Percentiles rank a stretch among this genome's conserved stretches.
phyloP scores from a whole-genome alignment of 2,888 invertebrate species.

The Phoenoteleia sp. region DNA sequence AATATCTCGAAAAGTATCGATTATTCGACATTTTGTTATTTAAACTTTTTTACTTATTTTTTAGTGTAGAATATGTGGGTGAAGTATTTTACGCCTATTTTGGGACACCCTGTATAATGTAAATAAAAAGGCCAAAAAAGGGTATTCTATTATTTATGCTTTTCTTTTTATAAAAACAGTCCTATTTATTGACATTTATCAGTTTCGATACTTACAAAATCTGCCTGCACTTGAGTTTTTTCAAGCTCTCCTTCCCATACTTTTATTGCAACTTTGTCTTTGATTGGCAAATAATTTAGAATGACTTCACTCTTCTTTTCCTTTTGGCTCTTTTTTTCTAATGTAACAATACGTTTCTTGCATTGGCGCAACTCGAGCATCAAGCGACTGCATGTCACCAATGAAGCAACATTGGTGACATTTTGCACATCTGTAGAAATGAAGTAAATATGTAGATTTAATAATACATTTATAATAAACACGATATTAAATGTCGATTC shows the following conservation, averaged over 20 bases:
- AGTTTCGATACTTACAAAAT: slow-evolving; percentile 1
- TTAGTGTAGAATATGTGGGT: too few species aligned
- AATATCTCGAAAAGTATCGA: too few species aligned
- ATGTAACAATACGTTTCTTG: background rate
- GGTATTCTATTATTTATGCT: too few species aligned
- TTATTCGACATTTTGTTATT: too few species aligned
- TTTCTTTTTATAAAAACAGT: background rate
- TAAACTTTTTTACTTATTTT: too few species aligned
- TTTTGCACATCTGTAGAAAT: slow-evolving; percentile 11
- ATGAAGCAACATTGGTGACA: slow-evolving; percentile 4
- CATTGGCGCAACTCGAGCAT: background rate
- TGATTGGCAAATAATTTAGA: slow-evolving; percentile 12
- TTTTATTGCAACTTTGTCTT: background rate
- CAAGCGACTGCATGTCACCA: background rate
- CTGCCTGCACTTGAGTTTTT: slow-evolving; percentile 6
- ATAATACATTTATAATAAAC: too few species aligned
- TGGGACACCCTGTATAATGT: too few species aligned
- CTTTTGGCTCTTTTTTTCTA: background rate
- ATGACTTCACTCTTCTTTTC: background rate
- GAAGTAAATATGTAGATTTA: too few species aligned
- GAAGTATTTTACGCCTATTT: too few species aligned
- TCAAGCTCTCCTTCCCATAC: background rate
- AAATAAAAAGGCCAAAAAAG: too few species aligned
- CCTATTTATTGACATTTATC: too few species aligned
- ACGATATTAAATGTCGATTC: too few species aligned